Base-by-base conservation (phyloP, 2,113 vertebrate genomes). In the Tringa solitaria region DNA sequence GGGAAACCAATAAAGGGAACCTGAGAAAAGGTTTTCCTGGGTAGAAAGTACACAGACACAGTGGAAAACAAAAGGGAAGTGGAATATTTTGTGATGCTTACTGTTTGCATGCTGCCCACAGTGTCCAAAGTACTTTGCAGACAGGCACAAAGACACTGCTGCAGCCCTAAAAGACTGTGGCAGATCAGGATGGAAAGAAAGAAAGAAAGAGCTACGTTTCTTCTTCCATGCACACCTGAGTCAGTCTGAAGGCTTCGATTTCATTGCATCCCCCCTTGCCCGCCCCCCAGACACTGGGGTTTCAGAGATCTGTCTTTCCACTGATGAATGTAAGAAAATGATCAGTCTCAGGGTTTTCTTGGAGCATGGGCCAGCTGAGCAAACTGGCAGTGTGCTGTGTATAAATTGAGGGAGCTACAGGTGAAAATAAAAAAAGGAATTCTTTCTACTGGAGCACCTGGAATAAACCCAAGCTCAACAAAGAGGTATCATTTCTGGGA, bases 391-490 rank as follows among this genome's bases (percentile, higher is more conserved):
- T 26, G 30, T 45, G 23, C 16, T 78, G 51, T 20, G n/a, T 7
- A 30, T 10, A 63, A 60, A 65, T n/a, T 54, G n/a, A 79, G 24
- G 24, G 50, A 75, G 56, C 41, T 75, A 51, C 59, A 70, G 35
- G 35, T 78, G 75, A 50, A 50, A 23, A 46, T n/a, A 15, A 46
- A 35, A 15, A 26, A 54, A 53, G 41, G 27, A 69, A 68, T 41
- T 67, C 32, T 89, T 96, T 87, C 37, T 51, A 68, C 28, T 1
- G 3, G 5, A 87, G 69, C 73, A 84, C 26, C 80, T 95, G 93
- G 92, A 94, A 90, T 74, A 94, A 85, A 63, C 91, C 84, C 93
- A 91, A 85, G 53, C 57, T 93, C 72, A 91, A 93, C 82, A 93
- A 80, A 88, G 48, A 75, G 53, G 48, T 68, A 43, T 63, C 3